These are phyloP conservation scores for Polypedilum pembai DNA, from an alignment of 1,140 invertebrate genomes.

Conservation along the genomic window DNA sequence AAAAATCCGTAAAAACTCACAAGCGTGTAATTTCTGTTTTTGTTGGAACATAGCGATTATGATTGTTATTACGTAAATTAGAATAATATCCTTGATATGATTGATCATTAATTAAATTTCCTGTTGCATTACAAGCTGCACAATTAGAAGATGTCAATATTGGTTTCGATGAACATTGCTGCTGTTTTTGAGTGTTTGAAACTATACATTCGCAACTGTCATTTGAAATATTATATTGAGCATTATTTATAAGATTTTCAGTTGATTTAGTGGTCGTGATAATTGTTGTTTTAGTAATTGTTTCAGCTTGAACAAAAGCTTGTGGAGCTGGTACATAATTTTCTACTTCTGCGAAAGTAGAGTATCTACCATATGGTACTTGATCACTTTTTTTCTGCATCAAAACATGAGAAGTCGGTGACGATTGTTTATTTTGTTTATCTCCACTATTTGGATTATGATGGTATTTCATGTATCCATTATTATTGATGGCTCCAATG, in stretches of 20 bases:
- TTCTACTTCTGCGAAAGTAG: slow-evolving; percentile 43
- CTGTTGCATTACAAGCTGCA: neutral
- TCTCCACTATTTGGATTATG: slow-evolving; percentile 44
- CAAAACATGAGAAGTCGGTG: slow-evolving; percentile 39
- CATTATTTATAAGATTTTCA: slow-evolving; percentile 56
- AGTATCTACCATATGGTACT: slow-evolving; percentile 44
- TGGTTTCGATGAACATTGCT: neutral
- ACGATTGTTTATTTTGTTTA: slow-evolving; percentile 36
- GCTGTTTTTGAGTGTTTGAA: neutral
- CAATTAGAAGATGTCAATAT: neutral
- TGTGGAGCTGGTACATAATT: slow-evolving; percentile 43
- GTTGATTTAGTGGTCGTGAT: slow-evolving; percentile 66
- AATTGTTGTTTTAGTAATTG: slow-evolving; percentile 47
- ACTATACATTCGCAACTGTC: slow-evolving; percentile 32
- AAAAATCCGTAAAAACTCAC: neutral
- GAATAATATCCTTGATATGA: slow-evolving; percentile 25
- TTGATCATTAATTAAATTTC: neutral
- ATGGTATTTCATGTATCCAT: slow-evolving; percentile 31
- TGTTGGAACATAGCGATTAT: neutral
- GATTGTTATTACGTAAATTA: neutral
- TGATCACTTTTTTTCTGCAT: slow-evolving; percentile 45
- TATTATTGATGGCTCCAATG: neutral
- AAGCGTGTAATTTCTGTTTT: slow-evolving; percentile 20
- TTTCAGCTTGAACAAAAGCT: slow-evolving; percentile 44
- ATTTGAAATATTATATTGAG: slow-evolving; percentile 36